phyloP scores from a whole-genome alignment of 2,888 invertebrate genomes.

The Epicampocera succincta region DNA sequence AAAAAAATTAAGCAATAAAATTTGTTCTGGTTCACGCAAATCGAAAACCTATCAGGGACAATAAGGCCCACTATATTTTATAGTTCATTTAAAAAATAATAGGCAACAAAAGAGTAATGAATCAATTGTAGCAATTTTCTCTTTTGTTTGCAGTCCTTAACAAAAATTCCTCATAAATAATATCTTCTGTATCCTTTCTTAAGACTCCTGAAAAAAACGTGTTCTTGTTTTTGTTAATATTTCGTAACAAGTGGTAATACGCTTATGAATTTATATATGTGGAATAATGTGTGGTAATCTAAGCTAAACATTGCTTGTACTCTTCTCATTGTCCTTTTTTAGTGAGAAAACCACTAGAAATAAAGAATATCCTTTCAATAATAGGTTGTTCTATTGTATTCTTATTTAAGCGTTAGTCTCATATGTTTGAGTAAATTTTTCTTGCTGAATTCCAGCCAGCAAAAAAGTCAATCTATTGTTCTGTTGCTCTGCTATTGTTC shows the following conservation, averaged over 20 bases:
- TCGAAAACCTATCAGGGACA: conserved; percentile 73
- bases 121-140: conserved; percentile 70
- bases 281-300: conserved; percentile 67
- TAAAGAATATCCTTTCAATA: conserved; percentile 52
- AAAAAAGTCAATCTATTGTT: conserved; percentile 33
- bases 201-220: background rate
- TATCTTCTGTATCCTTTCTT: conserved; percentile 28
- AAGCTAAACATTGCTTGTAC: conserved; percentile 11
- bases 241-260: conserved; percentile 51
- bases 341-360: conserved; percentile 51
- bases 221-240: background rate
- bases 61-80: conserved; percentile 58
- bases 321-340: conserved; percentile 35
- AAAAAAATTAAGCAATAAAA: conserved; percentile 82
- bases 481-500: conserved; percentile 42
- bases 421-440: conserved; percentile 23
- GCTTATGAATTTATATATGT: conserved; percentile 5
- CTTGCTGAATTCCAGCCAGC: conserved; percentile 27
- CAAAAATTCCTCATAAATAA: conserved; percentile 51
- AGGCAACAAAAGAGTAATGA: conserved; percentile 76
- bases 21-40: conserved; percentile 81
- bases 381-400: conserved; percentile 54
- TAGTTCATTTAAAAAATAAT: conserved; percentile 9
- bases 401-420: conserved; percentile 27
- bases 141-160: conserved; percentile 40